Evolutionary conservation across 2,888 invertebrate genomes (phyloP).

Genomic region (Leptopilina syphax): DNA sequence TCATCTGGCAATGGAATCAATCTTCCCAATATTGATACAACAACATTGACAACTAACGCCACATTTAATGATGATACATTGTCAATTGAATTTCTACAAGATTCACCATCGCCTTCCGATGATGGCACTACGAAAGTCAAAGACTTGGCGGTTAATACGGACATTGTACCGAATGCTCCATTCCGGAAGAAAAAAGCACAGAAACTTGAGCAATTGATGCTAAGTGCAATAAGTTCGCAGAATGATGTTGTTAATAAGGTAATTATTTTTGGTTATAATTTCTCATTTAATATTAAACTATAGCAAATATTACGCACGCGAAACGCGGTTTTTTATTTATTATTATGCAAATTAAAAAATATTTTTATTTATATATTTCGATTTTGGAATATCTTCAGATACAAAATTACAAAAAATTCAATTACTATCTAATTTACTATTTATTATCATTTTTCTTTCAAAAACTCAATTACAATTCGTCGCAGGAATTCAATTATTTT

Average conservation of each 20-base stretch:
- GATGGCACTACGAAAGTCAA: slow-evolving; percentile 64
- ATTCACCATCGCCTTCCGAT: slow-evolving; percentile 69
- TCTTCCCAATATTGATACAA: slow-evolving; percentile 63
- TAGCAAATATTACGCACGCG: too few relatives aligned
- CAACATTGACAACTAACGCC: slow-evolving; percentile 73
- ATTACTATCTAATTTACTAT: too few relatives aligned
- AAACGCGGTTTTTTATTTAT: too few relatives aligned
- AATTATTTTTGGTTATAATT: slow-evolving; percentile 37
- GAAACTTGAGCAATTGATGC: slow-evolving; percentile 72
- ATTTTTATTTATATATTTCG: too few relatives aligned
- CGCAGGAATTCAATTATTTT: too few relatives aligned
- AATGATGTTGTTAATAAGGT: slow-evolving; percentile 75
- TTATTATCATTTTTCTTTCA: too few relatives aligned
- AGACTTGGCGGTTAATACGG: slow-evolving; percentile 68
- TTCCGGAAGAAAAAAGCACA: slow-evolving; percentile 73
- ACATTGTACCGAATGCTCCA: slow-evolving; percentile 68
- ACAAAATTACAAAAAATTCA: too few relatives aligned
- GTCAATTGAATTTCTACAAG: slow-evolving; percentile 71
- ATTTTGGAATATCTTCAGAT: too few relatives aligned
- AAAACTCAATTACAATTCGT: too few relatives aligned
- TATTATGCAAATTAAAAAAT: too few relatives aligned
- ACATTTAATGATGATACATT: slow-evolving; percentile 74
- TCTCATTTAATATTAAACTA: neutral
- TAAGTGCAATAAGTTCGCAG: slow-evolving; percentile 73
- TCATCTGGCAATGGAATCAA: slow-evolving; percentile 55